Evolutionary conservation across 2,113 vertebrate species (phyloP).

Genomic region (Tetrax tetrax): DNA sequence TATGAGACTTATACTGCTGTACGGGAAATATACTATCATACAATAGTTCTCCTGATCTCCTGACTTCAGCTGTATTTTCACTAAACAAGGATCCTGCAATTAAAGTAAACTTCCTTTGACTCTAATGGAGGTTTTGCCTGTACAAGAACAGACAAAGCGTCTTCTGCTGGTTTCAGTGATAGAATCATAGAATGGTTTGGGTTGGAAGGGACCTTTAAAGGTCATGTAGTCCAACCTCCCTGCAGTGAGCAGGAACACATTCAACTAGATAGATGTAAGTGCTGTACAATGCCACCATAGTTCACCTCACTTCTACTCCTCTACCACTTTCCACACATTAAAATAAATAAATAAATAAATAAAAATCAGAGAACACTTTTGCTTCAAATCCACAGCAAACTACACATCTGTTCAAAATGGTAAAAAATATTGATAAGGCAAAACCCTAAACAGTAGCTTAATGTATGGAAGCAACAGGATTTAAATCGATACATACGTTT

Average conservation of each 20-base stretch:
- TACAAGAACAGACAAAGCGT: background rate
- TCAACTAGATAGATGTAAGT: background rate
- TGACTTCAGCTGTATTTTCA: background rate
- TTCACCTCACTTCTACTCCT: background rate
- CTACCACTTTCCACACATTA: background rate
- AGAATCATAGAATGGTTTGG: no score
- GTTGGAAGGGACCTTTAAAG: no score
- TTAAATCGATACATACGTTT: slow-evolving; percentile 7
- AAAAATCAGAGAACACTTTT: background rate
- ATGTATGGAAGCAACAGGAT: background rate
- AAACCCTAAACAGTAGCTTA: slow-evolving; percentile 16
- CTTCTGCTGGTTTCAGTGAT: background rate
- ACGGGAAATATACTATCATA: background rate
- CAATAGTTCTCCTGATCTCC: background rate
- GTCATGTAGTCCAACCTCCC: no score
- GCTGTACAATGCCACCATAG: background rate
- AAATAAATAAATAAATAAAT: background rate
- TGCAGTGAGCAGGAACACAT: no score
- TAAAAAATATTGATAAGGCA: background rate
- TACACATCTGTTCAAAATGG: background rate
- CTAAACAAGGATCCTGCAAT: background rate
- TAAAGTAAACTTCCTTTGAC: background rate
- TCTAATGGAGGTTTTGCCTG: background rate
- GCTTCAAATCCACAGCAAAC: background rate
- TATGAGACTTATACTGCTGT: background rate